These are phyloP conservation scores for Echinops telfairi DNA, from an alignment of 2,113 vertebrate species.

Conservation along the genomic window DNA sequence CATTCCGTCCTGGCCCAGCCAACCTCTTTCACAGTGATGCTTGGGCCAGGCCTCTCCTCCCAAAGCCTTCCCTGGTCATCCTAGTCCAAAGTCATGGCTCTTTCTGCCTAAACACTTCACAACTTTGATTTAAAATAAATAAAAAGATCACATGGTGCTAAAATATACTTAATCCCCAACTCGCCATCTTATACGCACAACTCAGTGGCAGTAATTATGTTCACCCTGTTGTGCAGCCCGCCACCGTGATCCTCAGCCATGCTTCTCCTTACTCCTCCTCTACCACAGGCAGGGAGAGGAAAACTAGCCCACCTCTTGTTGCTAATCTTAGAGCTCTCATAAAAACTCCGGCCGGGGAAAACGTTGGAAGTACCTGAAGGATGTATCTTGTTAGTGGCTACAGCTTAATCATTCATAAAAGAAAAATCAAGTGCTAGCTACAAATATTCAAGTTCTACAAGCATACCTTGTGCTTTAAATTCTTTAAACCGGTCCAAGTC, in stretches of 20 bases:
- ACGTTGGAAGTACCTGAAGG: too few relatives aligned
- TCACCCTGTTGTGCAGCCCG: neutral
- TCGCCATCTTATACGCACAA: neutral
- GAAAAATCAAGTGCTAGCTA: neutral
- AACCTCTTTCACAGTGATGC: neutral
- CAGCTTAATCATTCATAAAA: neutral
- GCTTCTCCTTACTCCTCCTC: neutral
- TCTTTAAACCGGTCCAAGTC: slow-evolving; percentile 85
- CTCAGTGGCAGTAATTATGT: neutral
- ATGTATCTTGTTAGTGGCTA: too few relatives aligned
- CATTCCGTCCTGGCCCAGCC: neutral
- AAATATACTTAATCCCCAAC: neutral
- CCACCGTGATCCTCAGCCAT: neutral
- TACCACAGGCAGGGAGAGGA: neutral
- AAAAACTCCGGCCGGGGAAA: neutral
- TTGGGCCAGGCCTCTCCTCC: too few relatives aligned
- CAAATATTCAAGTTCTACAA: neutral
- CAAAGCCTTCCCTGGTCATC: neutral
- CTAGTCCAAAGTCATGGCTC: neutral
- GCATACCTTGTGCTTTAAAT: slow-evolving; percentile 87
- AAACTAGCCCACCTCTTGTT: neutral
- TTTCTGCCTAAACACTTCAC: neutral
- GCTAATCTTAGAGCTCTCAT: neutral
- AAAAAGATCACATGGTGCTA: neutral
- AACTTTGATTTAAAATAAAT: neutral